These are phyloP conservation scores for Craterocephalus amniculus DNA, from an alignment of 2,797 vertebrate species.

Conservation along the genomic window DNA sequence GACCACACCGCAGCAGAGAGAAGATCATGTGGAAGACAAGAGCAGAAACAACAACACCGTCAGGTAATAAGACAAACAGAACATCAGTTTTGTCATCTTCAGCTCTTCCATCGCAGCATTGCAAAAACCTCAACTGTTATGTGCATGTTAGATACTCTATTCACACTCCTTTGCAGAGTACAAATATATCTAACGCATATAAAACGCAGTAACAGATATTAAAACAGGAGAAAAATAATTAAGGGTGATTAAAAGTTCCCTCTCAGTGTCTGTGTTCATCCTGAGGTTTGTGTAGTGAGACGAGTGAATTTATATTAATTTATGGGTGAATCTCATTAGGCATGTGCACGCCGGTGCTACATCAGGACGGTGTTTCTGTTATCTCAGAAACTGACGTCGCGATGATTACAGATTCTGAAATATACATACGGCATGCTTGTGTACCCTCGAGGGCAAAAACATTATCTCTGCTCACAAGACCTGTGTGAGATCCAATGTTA, in stretches of 20 bases:
- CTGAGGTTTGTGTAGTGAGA: slow-evolving; percentile 1
- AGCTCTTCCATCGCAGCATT: background rate
- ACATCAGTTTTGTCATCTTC: slow-evolving; percentile 17
- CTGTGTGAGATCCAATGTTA: slow-evolving; percentile 18
- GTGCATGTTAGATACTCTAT: background rate
- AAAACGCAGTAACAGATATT: too few species aligned
- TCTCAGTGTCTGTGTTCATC: background rate
- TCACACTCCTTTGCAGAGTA: background rate
- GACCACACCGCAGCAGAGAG: background rate
- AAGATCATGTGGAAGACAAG: slow-evolving; percentile 1
- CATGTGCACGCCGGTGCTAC: background rate
- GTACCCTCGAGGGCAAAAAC: slow-evolving; percentile 1
- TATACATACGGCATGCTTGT: slow-evolving; percentile 8
- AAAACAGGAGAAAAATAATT: background rate
- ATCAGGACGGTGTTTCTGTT: slow-evolving; percentile 27
- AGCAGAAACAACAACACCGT: slow-evolving; percentile 13
- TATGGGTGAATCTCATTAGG: slow-evolving; percentile 27
- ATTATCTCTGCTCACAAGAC: slow-evolving; percentile 22
- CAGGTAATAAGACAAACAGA: slow-evolving; percentile 30
- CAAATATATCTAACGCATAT: too few species aligned
- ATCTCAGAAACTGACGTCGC: slow-evolving; percentile 48
- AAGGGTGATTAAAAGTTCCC: background rate
- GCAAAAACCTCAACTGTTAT: background rate
- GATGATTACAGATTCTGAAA: slow-evolving; percentile 37
- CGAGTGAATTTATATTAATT: slow-evolving; percentile 19